Base-by-base conservation (phyloP, 2,113 vertebrate species). In the Gasterosteus nipponicus region DNA sequence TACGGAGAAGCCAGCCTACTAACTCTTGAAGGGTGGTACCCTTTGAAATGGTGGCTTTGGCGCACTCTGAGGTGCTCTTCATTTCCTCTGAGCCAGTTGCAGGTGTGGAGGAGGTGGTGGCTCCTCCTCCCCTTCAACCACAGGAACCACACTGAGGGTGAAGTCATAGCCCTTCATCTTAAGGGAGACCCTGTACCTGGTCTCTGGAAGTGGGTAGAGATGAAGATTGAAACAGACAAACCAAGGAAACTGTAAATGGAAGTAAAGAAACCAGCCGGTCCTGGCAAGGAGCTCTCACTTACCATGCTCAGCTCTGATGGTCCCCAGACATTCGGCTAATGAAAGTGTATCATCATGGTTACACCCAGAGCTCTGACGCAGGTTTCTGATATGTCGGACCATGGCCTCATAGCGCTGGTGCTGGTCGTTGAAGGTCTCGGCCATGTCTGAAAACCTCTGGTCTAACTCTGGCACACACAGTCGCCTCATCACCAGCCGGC, bases 111-210 rank as follows among this genome's bases (percentile, higher is more conserved):
- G 79, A 66, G 95, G 91, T 19, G 91, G 38, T 0, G 47, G 60
- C 11, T 71, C 26, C 4, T 70, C 72, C 10, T 86, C 58, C 14
- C 9, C 4, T 0, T 49, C 67, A 89, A 51, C 76, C 66, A 86
- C 39, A 22, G 82, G 85, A 49, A 94, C 81, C 46, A 84, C 53
- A 9, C 8, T 78, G 10, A 96, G 91, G 0, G 74, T 88, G 90
- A 96, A 95, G 14, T 92, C 89, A 31, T 89, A 95, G 72, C 91
- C 87, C 57, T 94, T 89, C 70, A 94, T 51, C 26, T 80, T 81
- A 42, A 95, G 85, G 78, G 88, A 89, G 77, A 91, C 60, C 5
- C 64, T 67, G 76, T 58, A 88, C 39, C 74, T 78, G 69, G 82
- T 89, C 89, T 85, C 67, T 89, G 82, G 67, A 80, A 84, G 42